Percentiles rank a stretch among this genome's conserved stretches.
These are phyloP conservation scores for Mesorhabditis belari DNA, from an alignment of 2,888 invertebrate genomes.

Conservation along the genomic window DNA sequence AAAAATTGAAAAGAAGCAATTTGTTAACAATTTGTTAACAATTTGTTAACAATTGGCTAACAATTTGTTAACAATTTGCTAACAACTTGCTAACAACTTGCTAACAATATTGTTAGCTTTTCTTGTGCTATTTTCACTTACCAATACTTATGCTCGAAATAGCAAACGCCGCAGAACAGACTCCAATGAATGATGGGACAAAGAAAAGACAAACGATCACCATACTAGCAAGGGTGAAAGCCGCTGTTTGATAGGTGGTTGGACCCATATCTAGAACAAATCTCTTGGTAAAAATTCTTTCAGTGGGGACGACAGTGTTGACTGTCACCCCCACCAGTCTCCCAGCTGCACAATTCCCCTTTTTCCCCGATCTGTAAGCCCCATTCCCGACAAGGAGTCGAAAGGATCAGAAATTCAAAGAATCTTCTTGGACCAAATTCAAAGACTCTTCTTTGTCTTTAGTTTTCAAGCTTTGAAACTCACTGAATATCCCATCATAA, in stretches of 20 bases:
- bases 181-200: slow-evolving; percentile 16
- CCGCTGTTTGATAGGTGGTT: slow-evolving; percentile 9
- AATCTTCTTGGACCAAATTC: not conserved
- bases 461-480: not conserved
- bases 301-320: too few species aligned
- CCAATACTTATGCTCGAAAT: slow-evolving; percentile 18
- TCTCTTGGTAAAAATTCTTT: too few species aligned
- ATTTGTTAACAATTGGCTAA: not conserved
- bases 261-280: not conserved
- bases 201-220: slow-evolving; percentile 18
- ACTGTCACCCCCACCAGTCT: too few species aligned
- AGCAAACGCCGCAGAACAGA: slow-evolving; percentile 14
- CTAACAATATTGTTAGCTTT: too few species aligned
- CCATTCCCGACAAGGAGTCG: too few species aligned
- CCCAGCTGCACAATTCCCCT: too few species aligned
- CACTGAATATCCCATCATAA: slow-evolving; percentile 14
- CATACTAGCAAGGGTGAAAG: slow-evolving; percentile 18
- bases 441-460: not conserved
- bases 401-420: not conserved
- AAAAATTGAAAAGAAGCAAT: not conserved
- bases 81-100: not conserved
- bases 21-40: not conserved
- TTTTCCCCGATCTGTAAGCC: too few species aligned
- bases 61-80: too few species aligned
- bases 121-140: too few species aligned